Conservation (phyloP, 2,113 vertebrate species). For the Lates calcarifer region DNA sequence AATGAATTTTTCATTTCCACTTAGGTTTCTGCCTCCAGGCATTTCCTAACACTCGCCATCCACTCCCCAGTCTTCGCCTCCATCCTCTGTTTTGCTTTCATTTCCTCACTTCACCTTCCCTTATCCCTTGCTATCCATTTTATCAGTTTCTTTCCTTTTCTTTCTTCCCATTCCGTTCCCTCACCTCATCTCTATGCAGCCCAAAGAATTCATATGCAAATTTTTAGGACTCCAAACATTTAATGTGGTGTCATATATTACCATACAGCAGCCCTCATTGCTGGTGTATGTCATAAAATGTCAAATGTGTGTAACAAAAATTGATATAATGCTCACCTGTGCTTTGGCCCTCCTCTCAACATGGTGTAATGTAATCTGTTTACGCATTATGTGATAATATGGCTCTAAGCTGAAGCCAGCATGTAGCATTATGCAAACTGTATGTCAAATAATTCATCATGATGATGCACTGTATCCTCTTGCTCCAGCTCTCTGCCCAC, state of each 20-base stretch:
- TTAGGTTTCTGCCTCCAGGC: constrained; percentile 50
- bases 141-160: neutral
- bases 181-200: constrained; percentile 42
- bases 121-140: neutral
- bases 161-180: constrained; percentile 27
- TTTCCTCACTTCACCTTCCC: neutral
- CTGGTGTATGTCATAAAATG: constrained; percentile 33
- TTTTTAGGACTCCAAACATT: constrained; percentile 29
- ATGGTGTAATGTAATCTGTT: constrained; percentile 60
- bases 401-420: constrained; percentile 58
- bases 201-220: constrained; percentile 28
- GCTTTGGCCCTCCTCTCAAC: constrained; percentile 36
- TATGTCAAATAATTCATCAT: constrained; percentile 67
- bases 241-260: constrained; percentile 34
- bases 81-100: constrained; percentile 8
- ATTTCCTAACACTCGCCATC: constrained; percentile 45
- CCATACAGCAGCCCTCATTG: constrained; percentile 12
- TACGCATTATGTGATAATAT: constrained; percentile 63
- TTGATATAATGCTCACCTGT: constrained; percentile 52
- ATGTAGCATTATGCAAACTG: constrained; percentile 62
- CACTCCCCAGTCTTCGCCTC: constrained; percentile 19
- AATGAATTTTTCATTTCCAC: constrained; percentile 73
- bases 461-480: constrained; percentile 48
- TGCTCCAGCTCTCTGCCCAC: constrained; percentile 42
- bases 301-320: constrained; percentile 60